These are phyloP conservation scores for Caenorhabditis sinica DNA, from an alignment of 2,888 invertebrate species.

Conservation along the genomic window DNA sequence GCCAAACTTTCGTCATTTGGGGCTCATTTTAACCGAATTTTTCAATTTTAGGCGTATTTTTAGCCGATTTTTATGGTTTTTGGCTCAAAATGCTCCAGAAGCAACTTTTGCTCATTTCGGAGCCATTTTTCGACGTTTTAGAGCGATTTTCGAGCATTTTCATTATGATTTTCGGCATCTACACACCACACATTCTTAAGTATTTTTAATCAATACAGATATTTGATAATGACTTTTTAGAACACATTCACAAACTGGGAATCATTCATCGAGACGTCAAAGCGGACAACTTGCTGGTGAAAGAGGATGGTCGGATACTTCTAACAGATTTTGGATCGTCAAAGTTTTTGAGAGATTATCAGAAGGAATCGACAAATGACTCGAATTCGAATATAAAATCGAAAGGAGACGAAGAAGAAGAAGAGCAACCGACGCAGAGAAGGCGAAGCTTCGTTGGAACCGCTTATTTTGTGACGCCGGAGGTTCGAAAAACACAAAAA, in stretches of 20 bases:
- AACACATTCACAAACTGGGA: slow-evolving; percentile 75
- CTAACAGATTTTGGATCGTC: slow-evolving; percentile 98
- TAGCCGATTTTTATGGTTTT: background rate
- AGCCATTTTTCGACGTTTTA: background rate
- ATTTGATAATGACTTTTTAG: too few relatives aligned
- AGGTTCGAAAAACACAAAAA: slow-evolving; percentile 84
- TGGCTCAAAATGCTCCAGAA: background rate
- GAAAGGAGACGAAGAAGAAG: slow-evolving; percentile 4
- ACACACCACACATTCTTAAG: too few relatives aligned
- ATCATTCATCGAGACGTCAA: slow-evolving; percentile 82
- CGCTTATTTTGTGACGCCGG: slow-evolving; percentile 98
- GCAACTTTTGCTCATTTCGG: background rate
- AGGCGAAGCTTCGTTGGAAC: slow-evolving; percentile 92
- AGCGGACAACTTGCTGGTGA: slow-evolving; percentile 93
- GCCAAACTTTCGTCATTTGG: background rate
- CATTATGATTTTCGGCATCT: background rate
- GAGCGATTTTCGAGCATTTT: background rate
- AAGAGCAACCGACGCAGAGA: slow-evolving; percentile 41
- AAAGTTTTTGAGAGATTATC: slow-evolving; percentile 84
- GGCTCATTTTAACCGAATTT: too few relatives aligned
- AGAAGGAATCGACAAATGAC: slow-evolving; percentile 18
- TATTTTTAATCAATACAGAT: too few relatives aligned
- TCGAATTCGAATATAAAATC: background rate
- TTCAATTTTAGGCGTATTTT: too few relatives aligned
- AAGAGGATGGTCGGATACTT: slow-evolving; percentile 96